Conservation (phyloP, 2,888 invertebrate species). For the Nemapogon koenigi region DNA sequence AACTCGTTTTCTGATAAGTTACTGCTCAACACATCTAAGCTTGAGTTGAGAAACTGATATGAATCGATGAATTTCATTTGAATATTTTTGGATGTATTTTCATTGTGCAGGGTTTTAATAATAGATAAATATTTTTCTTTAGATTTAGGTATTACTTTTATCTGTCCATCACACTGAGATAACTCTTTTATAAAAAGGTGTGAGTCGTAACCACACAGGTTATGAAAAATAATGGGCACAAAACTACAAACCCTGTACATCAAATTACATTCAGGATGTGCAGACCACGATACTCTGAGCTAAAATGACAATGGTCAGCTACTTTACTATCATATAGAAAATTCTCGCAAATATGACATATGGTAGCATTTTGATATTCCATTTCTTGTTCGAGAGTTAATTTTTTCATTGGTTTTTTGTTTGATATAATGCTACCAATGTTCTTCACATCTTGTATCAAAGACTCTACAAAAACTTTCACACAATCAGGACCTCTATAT, state of each 20-base stretch:
- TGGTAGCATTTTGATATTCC: background rate
- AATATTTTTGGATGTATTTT: background rate
- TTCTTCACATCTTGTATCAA: slow-evolving; percentile 2
- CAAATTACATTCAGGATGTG: background rate
- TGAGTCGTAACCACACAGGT: background rate
- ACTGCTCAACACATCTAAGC: background rate
- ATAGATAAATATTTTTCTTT: slow-evolving; percentile 1
- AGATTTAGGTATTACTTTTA: background rate
- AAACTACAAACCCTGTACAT: background rate
- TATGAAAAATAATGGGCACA: slow-evolving; percentile 2
- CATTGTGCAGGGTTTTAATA: background rate
- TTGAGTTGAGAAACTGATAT: slow-evolving; percentile 2
- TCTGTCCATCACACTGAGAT: background rate
- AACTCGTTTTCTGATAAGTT: background rate
- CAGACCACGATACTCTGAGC: background rate
- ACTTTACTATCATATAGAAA: slow-evolving; percentile 2
- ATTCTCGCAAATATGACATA: slow-evolving; percentile 3
- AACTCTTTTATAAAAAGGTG: background rate
- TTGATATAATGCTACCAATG: background rate
- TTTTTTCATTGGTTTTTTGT: background rate
- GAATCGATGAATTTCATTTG: slow-evolving; percentile 2
- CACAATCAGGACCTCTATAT: slow-evolving; percentile 1
- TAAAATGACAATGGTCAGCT: background rate
- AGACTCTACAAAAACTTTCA: background rate
- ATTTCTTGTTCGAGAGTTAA: background rate